Conservation (phyloP, 2,888 invertebrate species). For the Trissolcus japonicus region DNA sequence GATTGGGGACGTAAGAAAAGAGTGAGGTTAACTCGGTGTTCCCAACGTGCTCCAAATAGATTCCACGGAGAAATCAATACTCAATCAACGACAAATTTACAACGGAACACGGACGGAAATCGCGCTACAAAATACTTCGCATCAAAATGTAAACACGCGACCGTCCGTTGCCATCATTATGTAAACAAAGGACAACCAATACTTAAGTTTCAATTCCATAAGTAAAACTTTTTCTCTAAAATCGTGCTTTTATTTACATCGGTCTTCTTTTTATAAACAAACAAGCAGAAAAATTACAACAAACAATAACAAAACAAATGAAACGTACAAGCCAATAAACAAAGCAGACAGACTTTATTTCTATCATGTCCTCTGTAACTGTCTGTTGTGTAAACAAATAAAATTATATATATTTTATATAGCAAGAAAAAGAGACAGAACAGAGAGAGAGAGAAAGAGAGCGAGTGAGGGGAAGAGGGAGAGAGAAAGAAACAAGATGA, state of each 20-base stretch:
- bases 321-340: too few species aligned
- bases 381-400: background rate
- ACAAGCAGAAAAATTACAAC: too few species aligned
- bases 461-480: background rate
- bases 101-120: constrained; percentile 2
- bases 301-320: too few species aligned
- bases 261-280: too few species aligned
- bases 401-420: background rate
- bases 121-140: background rate
- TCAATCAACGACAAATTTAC: constrained; percentile 26
- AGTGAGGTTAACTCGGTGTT: constrained; percentile 27
- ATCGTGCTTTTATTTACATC: too few species aligned
- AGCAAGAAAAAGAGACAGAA: background rate
- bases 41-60: constrained; percentile 41
- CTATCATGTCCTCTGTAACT: too few species aligned
- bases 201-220: too few species aligned
- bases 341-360: too few species aligned
- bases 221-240: too few species aligned
- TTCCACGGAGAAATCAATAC: constrained; percentile 32
- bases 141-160: constrained; percentile 1
- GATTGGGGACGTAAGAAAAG: background rate
- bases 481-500: background rate
- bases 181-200: too few species aligned
- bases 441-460: background rate
- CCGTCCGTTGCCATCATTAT: too few species aligned